A percentile compares a stretch with the other conserved stretches of the same genome.
Conservation (phyloP, 2,888 invertebrate genomes). For the Tachina lurida region DNA sequence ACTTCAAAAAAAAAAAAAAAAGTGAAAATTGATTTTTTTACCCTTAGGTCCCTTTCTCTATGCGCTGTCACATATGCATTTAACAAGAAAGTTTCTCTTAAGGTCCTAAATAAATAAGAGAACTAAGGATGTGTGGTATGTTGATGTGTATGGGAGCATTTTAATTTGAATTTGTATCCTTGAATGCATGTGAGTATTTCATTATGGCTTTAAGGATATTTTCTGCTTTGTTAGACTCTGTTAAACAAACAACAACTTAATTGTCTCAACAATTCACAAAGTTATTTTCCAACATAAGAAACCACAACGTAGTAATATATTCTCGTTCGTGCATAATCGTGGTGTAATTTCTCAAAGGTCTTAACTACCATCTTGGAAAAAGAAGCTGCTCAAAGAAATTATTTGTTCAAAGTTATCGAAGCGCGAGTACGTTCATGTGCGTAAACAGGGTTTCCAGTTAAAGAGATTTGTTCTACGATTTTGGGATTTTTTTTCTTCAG, state of each 20-base stretch:
- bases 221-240: slow-evolving; percentile 62
- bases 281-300: slow-evolving; percentile 56
- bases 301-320: slow-evolving; percentile 25
- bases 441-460: too few relatives aligned
- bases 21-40: too few relatives aligned
- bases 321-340: neutral
- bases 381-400: neutral
- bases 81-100: neutral
- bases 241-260: slow-evolving; percentile 65
- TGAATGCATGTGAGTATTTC: slow-evolving; percentile 46
- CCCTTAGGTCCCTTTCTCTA: too few relatives aligned
- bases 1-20: too few relatives aligned
- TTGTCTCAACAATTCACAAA: slow-evolving; percentile 65
- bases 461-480: too few relatives aligned
- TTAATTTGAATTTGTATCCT: slow-evolving; percentile 45
- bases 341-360: slow-evolving; percentile 5
- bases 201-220: slow-evolving; percentile 63
- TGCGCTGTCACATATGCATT: too few relatives aligned
- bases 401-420: too few relatives aligned
- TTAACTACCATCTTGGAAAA: slow-evolving; percentile 1
- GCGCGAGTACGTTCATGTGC: too few relatives aligned
- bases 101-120: slow-evolving; percentile 22
- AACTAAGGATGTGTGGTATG: neutral
- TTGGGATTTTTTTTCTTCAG: too few relatives aligned
- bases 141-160: neutral